These are phyloP conservation scores for Xenopus borealis DNA, from an alignment of 2,113 vertebrate species.

Conservation along the genomic window DNA sequence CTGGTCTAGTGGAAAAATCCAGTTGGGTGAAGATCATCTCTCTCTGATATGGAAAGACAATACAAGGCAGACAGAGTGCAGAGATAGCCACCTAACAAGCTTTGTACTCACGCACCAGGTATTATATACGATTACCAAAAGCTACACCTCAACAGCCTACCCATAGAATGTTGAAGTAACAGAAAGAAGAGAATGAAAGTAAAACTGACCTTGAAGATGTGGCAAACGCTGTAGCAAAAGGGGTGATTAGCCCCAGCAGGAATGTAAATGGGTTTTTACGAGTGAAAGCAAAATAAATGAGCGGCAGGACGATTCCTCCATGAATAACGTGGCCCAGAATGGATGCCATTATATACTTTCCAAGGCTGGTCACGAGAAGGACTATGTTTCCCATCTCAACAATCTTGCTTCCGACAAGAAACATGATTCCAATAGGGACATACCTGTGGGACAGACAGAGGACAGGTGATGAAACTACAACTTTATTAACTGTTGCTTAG, in stretches of 20 bases:
- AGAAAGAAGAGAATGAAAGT: background rate
- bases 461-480: too few species aligned
- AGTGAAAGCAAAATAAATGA: slow-evolving; percentile 90
- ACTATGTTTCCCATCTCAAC: slow-evolving; percentile 94
- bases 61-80: too few species aligned
- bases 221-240: slow-evolving; percentile 91
- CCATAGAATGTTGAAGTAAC: too few species aligned
- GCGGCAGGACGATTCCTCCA: slow-evolving; percentile 85
- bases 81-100: too few species aligned
- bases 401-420: slow-evolving; percentile 96
- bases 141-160: too few species aligned
- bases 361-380: slow-evolving; percentile 86
- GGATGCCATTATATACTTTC: slow-evolving; percentile 94
- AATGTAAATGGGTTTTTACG: slow-evolving; percentile 90
- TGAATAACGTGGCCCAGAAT: slow-evolving; percentile 96
- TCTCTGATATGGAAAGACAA: too few species aligned
- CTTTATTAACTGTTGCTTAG: too few species aligned
- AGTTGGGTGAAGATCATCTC: too few species aligned
- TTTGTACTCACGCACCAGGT: too few species aligned
- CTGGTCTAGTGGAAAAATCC: too few species aligned
- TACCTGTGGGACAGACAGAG: slow-evolving; percentile 76
- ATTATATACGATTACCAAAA: too few species aligned
- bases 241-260: slow-evolving; percentile 90
- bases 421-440: slow-evolving; percentile 92
- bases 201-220: slow-evolving; percentile 89